These are phyloP conservation scores for Theropithecus gelada DNA, from an alignment of 2,113 vertebrate genomes.

Conservation along the genomic window DNA sequence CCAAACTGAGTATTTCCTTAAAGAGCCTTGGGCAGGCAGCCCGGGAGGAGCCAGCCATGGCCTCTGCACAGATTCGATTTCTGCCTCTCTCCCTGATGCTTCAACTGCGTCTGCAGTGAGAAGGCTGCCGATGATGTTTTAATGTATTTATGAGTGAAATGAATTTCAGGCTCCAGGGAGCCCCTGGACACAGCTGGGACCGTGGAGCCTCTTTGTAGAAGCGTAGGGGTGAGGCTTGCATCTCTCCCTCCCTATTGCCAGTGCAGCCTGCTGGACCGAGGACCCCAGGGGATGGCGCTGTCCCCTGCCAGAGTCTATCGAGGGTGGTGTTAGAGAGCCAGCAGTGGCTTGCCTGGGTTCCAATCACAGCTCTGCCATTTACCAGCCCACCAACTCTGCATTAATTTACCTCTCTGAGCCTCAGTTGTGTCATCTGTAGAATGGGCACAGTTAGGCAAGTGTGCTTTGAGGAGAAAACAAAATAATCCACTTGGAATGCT, in stretches of 20 bases:
- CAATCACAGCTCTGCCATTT: background rate
- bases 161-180: background rate
- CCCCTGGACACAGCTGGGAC: fast-evolving
- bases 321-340: fast-evolving
- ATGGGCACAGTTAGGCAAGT: background rate
- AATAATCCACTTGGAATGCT: fast-evolving
- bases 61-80: background rate
- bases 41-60: fast-evolving
- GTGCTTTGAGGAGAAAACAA: too few relatives aligned
- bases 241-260: background rate
- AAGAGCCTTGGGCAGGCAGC: background rate
- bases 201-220: fast-evolving
- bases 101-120: background rate
- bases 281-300: fast-evolving
- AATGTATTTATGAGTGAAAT: background rate
- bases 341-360: background rate
- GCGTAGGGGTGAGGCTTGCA: fast-evolving
- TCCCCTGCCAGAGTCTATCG: background rate
- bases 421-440: background rate
- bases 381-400: background rate
- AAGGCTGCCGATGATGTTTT: background rate
- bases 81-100: fast-evolving
- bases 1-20: background rate
- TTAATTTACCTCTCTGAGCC: background rate
- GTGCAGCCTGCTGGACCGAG: background rate